Base-by-base conservation (phyloP, 2,797 vertebrate species). In the Rhadinocentrus ornatus region DNA sequence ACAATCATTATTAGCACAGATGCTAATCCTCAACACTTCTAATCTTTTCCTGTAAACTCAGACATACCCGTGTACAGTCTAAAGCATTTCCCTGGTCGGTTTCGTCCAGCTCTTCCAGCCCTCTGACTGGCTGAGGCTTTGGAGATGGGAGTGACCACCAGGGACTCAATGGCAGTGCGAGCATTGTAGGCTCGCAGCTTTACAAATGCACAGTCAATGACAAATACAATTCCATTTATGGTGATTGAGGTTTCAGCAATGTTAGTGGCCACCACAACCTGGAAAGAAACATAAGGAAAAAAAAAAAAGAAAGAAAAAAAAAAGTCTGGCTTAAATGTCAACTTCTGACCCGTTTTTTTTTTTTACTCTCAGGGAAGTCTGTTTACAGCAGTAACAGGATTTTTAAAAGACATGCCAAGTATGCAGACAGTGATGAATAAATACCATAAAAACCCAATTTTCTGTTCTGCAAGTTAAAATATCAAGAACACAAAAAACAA, bases 191-290 rank as follows among this genome's bases (percentile, higher is more conserved):
- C 98, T 1, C 97, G 93, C 62, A 99, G 94, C 86, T 99, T 99
- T 77, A 99, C 95, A 46, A 99, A 99, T 1, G 98, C 98, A 62
- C 98, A 99, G 86, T 99, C 98, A 2, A 99, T 97, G 66, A 99
- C 97, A 1, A 96, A 99, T 0, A 96, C 88, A 0, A 99, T 73
- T 1, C 98, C 97, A 0, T 96, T 97, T 44, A 99, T 96, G 0
- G 98, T 99, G 85, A 99, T 96, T 75, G 98, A 99, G 2, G 98
- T 98, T 93, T 99, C 98, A 0, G 98, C 98, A 35, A 99, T 95
- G 78, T 99, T 99, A 15, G 98, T 99, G 50, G 97, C 97, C 9
- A 99, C 96, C 22, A 99, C 95, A 85, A 99, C 95, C 98, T 99
- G 87, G 35, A 64, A 15, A 50, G 27, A 77, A 44, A 56, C 50